Base-by-base conservation (phyloP, 2,113 vertebrate genomes). In the Melierax canorus region DNA sequence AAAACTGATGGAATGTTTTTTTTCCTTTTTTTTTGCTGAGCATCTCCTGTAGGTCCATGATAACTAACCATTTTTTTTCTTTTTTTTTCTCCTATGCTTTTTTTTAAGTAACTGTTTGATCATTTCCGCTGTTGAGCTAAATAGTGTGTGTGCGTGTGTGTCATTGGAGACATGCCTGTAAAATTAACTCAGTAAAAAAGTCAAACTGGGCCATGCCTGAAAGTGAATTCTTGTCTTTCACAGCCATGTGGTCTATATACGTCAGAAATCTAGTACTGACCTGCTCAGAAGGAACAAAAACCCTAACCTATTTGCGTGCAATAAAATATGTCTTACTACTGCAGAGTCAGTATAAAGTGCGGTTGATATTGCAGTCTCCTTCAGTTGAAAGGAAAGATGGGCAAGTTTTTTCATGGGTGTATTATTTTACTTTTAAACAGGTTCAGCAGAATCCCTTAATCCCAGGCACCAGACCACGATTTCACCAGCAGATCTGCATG, bases 401-500 rank as follows among this genome's bases (percentile, higher is more conserved):
- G 30, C 43, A 67, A 63, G 71, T 53, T 90, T 93, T 93, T 51
- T 95, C 17, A 78, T 15, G 9, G 58, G 21, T 88, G 11, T 62
- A 24, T 96, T 62, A 22, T 96, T 94, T 89, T 90, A 30, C 53
- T 92, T 96, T 76, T 73, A 58, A 91, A 84, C 96, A 99, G 99
- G 98, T 92, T 98, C 96, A 32, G 45, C 96, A 34, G 99, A 99
- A 93, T 98, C 98, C 24, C 96, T 98, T 53, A 96, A 77, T 94
- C 92, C 97, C 51, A 98, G 99, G 77, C 92, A 97, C 13, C 99
- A 99, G 92, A 95, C 97, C 15, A 98, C 98, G 1, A 96, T 99
- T 96, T 99, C 99, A 92, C 99, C 99, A 26, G 99, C 99, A n/a
- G 99, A 99, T 98, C 98, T 99, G 80, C 99, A 99, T 59, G 99